phyloP scores from a whole-genome alignment of 2,797 vertebrate genomes.

The Helostoma temminkii region DNA sequence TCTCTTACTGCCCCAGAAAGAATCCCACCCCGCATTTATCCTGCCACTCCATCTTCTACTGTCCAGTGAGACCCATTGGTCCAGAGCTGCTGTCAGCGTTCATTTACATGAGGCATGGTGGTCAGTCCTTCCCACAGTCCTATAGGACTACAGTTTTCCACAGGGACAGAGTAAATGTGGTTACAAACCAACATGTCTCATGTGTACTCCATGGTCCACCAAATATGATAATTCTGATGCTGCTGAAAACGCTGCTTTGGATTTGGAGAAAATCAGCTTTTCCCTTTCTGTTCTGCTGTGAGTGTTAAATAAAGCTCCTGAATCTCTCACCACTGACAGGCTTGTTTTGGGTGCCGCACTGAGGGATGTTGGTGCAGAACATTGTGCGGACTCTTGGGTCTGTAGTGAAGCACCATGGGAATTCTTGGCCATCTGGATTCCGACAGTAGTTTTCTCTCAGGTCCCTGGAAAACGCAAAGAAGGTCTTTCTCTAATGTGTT shows the following conservation, averaged over 20 bases:
- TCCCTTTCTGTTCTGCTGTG: conserved; percentile 17
- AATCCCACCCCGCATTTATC: conserved; percentile 61
- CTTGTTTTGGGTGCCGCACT: conserved; percentile 84
- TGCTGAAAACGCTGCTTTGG: conserved; percentile 15
- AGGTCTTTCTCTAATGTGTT: conserved; percentile 33
- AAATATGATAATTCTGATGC: conserved; percentile 34
- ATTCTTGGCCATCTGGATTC: conserved; percentile 96
- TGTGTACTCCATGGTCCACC: conserved; percentile 39
- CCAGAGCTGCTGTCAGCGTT: conserved; percentile 66
- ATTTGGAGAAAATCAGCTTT: conserved; percentile 32
- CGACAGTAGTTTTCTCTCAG: conserved; percentile 97
- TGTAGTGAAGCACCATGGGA: conserved; percentile 98
- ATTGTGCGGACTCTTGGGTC: conserved; percentile 92
- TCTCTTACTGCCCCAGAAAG: conserved; percentile 53
- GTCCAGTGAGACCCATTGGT: conserved; percentile 62
- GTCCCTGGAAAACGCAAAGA: conserved; percentile 85
- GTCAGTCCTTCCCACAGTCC: conserved; percentile 76
- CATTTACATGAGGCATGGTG: conserved; percentile 64
- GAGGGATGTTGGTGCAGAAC: conserved; percentile 94
- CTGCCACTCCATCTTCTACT: conserved; percentile 48
- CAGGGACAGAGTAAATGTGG: conserved; percentile 46
- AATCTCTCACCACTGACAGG: conserved; percentile 75
- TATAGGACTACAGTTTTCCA: conserved; percentile 40
- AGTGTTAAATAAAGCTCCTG: conserved; percentile 36
- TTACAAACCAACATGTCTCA: conserved; percentile 46